Conservation (phyloP, 2,797 vertebrate species). For the Spinibarbus caldwelli region DNA sequence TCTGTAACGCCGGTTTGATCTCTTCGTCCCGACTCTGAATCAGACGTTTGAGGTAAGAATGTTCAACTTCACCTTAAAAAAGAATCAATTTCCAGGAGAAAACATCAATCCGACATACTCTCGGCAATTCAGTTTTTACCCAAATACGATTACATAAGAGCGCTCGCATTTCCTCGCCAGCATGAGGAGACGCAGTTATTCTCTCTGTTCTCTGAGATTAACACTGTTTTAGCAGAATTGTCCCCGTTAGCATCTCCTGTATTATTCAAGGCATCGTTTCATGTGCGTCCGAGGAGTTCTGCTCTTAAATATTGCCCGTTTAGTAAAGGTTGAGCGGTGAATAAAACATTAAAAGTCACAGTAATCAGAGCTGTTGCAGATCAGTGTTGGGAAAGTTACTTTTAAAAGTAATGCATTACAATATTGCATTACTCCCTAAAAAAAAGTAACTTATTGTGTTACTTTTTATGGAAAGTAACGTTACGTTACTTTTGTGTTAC, state of each 20-base stretch:
- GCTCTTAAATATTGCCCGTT: not conserved
- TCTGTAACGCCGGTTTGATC: constrained; percentile 67
- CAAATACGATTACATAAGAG: constrained; percentile 25
- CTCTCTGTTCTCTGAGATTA: not conserved
- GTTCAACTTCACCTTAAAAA: constrained; percentile 46
- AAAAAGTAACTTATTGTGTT: not conserved
- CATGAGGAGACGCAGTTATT: not conserved
- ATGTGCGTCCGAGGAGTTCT: constrained; percentile 13
- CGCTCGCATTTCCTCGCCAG: not conserved
- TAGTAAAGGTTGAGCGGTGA: constrained; percentile 8
- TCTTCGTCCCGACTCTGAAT: constrained; percentile 75
- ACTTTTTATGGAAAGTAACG: not conserved
- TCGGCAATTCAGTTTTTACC: not conserved
- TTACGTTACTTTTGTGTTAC: not conserved
- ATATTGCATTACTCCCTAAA: not conserved
- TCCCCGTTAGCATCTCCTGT: not conserved
- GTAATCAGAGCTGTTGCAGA: not conserved
- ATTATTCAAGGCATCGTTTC: constrained; percentile 61
- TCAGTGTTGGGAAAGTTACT: not conserved
- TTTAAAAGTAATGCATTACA: not conserved
- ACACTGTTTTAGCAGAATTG: not conserved
- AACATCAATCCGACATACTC: constrained; percentile 42
- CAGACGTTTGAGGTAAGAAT: constrained; percentile 55
- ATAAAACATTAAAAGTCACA: not conserved
- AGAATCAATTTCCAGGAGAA: constrained; percentile 47